Conservation (phyloP, 2,888 invertebrate genomes). For the Stramonita haemastoma region DNA sequence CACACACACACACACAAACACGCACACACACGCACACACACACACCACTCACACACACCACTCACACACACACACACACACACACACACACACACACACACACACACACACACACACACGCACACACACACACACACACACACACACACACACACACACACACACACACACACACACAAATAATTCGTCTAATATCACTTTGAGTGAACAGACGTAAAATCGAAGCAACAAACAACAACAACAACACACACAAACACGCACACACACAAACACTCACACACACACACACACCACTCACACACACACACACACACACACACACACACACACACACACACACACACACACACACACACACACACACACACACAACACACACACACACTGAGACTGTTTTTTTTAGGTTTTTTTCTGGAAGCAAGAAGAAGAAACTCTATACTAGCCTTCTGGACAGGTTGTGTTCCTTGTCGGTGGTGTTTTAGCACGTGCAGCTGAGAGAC, state of each 20-base stretch:
- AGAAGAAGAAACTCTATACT: no score
- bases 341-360: conserved; percentile 13
- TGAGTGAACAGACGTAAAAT: no score
- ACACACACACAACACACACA: not conserved
- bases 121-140: conserved; percentile 10
- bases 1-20: conserved; percentile 20
- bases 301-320: conserved; percentile 14
- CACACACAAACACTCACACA: not conserved
- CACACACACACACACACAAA: conserved; percentile 15
- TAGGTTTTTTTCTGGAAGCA: no score
- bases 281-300: not conserved
- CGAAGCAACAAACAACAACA: no score
- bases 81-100: not conserved
- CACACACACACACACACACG: conserved; percentile 16
- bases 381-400: no score
- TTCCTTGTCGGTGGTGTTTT: no score
- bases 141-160: conserved; percentile 27
- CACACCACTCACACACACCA: not conserved
- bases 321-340: conserved; percentile 16
- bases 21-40: not conserved
- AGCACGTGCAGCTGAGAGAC: no score
- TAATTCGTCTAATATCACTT: no score
- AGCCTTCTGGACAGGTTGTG: no score
- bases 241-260: not conserved
- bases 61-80: conserved; percentile 7